phyloP scores from a whole-genome alignment of 2,888 invertebrate species.

The Agonopterix heracliana region DNA sequence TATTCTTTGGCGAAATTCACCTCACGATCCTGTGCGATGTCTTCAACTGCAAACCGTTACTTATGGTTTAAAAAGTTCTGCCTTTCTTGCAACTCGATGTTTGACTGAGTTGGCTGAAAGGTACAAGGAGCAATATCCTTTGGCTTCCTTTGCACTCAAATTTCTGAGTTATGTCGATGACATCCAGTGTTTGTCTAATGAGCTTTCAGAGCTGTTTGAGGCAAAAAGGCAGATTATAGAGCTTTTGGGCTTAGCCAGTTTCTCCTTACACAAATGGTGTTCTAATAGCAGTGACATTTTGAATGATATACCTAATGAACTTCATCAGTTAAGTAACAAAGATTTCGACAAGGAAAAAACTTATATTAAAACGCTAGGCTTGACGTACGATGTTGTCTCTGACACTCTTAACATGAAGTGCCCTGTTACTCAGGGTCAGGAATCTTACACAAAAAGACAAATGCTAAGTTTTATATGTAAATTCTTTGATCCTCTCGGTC shows the following conservation, averaged over 20 bases:
- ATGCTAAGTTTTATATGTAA: constrained; percentile 9
- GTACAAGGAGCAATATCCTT: background rate
- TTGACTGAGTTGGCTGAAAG: background rate
- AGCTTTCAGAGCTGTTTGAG: background rate
- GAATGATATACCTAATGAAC: background rate
- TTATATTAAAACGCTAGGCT: background rate
- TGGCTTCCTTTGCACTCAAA: background rate
- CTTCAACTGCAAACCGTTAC: constrained; percentile 14
- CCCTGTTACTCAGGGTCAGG: background rate
- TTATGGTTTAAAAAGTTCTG: constrained; percentile 11
- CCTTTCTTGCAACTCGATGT: background rate
- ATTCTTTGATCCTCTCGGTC: constrained; percentile 13
- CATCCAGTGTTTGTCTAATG: background rate
- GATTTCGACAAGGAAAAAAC: background rate
- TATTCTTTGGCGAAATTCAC: constrained; percentile 14
- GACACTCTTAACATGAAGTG: background rate
- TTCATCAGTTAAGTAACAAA: background rate
- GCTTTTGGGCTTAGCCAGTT: background rate
- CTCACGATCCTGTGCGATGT: constrained; percentile 9
- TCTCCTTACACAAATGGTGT: constrained; percentile 3
- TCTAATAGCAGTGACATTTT: constrained; percentile 1
- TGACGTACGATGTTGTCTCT: background rate
- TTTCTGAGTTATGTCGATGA: background rate
- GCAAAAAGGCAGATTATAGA: background rate
- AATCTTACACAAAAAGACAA: constrained; percentile 1